Evolutionary conservation across 2,888 invertebrate species (phyloP).

Genomic region (Stenchaetothrips biformis): DNA sequence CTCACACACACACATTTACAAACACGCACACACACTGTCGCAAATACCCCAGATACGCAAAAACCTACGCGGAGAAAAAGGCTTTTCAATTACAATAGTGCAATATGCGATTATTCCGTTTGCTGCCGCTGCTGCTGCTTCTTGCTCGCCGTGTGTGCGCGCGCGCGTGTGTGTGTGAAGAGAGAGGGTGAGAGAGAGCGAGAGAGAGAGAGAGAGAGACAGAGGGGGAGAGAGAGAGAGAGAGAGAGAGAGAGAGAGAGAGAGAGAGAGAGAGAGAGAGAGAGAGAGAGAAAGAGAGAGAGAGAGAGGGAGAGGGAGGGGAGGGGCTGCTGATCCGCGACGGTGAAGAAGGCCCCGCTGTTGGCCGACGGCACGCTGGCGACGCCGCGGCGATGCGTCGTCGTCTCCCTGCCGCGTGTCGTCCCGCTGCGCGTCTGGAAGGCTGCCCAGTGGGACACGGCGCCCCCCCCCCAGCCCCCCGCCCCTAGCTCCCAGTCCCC

Average conservation of each 20-base stretch:
- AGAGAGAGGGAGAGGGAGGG: neutral
- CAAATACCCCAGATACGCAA: no score
- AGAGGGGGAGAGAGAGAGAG: neutral
- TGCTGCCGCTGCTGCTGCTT: no score
- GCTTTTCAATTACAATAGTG: no score
- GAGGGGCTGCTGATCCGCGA: neutral
- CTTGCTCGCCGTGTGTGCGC: no score
- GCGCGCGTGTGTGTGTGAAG: no score
- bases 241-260: no score
- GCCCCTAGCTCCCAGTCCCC: no score
- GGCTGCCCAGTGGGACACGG: constrained; percentile 18
- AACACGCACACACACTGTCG: no score
- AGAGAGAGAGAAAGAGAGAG: neutral
- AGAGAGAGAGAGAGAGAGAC: neutral
- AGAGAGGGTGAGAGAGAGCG: no score
- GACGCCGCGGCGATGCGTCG: neutral
- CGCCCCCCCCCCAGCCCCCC: neutral
- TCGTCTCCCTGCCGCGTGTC: neutral
- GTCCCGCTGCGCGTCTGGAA: neutral
- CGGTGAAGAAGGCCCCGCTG: neutral
- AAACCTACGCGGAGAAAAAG: no score
- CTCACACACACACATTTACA: no score
- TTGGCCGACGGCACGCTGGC: neutral
- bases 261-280: neutral
- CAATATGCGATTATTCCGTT: no score